Base-by-base conservation (phyloP, 2,797 vertebrate species). In the Propithecus perrieri region DNA sequence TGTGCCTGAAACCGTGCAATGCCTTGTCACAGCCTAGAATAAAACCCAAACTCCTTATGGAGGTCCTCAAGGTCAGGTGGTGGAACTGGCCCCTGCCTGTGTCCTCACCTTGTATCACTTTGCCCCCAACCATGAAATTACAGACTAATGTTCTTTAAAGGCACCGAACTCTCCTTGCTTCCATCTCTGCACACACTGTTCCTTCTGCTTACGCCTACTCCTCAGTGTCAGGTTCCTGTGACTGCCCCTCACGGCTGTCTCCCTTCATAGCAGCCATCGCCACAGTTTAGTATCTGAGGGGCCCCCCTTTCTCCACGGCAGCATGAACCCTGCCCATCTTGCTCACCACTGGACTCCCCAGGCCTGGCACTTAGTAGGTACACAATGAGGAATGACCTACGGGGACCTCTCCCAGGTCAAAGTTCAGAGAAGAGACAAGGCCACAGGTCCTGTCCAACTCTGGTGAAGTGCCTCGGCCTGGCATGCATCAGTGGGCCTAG, bases 231-330 rank as follows among this genome's bases (percentile, higher is more conserved):
- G 5, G 1, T 13, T 85, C 57, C 14, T 33, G 33, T n/a, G 63
- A 13, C 8, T 14, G n/a, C 10, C n/a, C 35, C 30, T 38, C 17
- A 0, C 0, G 53, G 76, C 53, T 2, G 0, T 61, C 59, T 46
- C 78, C 50, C 2, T 80, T 91, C 15, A n/a, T 0, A 75, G 89
- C 22, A 43, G 55, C 78, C 20, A 41, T 22, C 3, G 30, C 74
- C 30, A 30, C 0, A 57, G 69, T 14, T 35, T 71, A 41, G 48
- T 26, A 50, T 53, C 41, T 26, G n/a, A 67, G 14, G 53, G 67
- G 46, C 1, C 33, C n/a, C 30, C 14, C 12, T 28, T 12, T 28
- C 8, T 15, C 69, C 67, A 35, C 0, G 0, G 53, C 50, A 28
- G 50, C 43, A 84, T 41, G 33, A 38, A 5, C 24, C 12, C n/a